These are phyloP conservation scores for Dione vanillae DNA, from an alignment of 2,888 invertebrate species.

Conservation along the genomic window DNA sequence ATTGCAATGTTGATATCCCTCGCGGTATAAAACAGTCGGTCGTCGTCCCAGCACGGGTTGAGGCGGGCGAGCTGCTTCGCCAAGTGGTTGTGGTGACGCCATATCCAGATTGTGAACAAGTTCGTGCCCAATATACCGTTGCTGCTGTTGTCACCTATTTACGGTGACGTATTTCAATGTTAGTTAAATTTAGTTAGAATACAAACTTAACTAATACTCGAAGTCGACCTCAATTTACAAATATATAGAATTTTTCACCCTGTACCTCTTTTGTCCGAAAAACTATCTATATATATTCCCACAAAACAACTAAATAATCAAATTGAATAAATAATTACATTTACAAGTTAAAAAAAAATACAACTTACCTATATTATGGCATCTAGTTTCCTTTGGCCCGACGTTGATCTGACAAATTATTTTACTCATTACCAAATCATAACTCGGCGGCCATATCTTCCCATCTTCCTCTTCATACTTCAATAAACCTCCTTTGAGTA, in stretches of 20 bases:
- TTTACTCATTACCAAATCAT: not conserved
- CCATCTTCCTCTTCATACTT: constrained; percentile 53
- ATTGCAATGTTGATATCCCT: constrained; percentile 60
- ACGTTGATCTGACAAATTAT: constrained; percentile 52
- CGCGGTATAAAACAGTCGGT: constrained; percentile 53
- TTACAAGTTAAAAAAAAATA: not conserved
- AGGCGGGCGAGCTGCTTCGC: constrained; percentile 50
- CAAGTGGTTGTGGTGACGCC: constrained; percentile 58
- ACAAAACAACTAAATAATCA: too few species aligned
- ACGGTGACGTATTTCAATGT: too few species aligned
- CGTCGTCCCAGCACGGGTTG: constrained; percentile 61
- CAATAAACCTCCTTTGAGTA: constrained; percentile 51
- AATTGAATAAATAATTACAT: too few species aligned
- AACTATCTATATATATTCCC: too few species aligned
- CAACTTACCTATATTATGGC: constrained; percentile 58
- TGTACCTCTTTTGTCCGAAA: too few species aligned
- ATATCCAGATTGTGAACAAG: constrained; percentile 54
- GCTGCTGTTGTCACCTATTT: constrained; percentile 47
- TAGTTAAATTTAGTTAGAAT: not conserved
- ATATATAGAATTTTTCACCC: too few species aligned
- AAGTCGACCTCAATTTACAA: too few species aligned
- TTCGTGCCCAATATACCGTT: constrained; percentile 51
- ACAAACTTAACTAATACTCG: too few species aligned
- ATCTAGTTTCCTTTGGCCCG: constrained; percentile 57
- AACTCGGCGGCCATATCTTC: constrained; percentile 54